These are phyloP conservation scores for Forbesichthys papilliferus DNA, from an alignment of 2,113 vertebrate genomes.

Conservation along the genomic window DNA sequence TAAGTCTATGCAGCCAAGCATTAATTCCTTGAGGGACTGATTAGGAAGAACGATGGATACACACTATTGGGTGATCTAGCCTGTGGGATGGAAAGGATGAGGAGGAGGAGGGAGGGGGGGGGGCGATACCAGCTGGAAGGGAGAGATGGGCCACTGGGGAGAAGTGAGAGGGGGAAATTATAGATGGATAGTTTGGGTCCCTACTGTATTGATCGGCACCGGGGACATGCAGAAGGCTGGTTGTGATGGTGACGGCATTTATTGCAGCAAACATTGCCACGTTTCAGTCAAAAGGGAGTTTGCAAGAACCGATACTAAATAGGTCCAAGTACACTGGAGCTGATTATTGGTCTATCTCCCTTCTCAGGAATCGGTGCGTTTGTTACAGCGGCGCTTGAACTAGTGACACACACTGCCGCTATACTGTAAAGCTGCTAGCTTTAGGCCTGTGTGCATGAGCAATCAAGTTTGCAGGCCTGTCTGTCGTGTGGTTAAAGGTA, in stretches of 20 bases:
- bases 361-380: neutral
- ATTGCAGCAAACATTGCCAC: too few relatives aligned
- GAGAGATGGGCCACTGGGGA: slow-evolving; percentile 10
- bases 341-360: neutral
- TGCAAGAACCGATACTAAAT: too few relatives aligned
- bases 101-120: neutral
- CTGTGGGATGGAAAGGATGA: slow-evolving; percentile 12
- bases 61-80: slow-evolving; percentile 14
- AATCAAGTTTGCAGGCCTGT: too few relatives aligned
- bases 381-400: neutral
- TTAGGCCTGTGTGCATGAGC: neutral
- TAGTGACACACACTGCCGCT: neutral
- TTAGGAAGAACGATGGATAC: slow-evolving; percentile 13
- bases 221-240: too few relatives aligned
- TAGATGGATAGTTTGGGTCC: too few relatives aligned
- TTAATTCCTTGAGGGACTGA: slow-evolving; percentile 20
- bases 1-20: neutral
- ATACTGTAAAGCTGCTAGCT: neutral
- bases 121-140: slow-evolving; percentile 35
- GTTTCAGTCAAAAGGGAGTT: too few relatives aligned
- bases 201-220: too few relatives aligned
- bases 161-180: neutral
- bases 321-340: too few relatives aligned
- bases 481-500: too few relatives aligned
- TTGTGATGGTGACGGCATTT: too few relatives aligned